Evolutionary conservation across 2,113 vertebrate genomes (phyloP).

Genomic region (Sander vitreus): DNA sequence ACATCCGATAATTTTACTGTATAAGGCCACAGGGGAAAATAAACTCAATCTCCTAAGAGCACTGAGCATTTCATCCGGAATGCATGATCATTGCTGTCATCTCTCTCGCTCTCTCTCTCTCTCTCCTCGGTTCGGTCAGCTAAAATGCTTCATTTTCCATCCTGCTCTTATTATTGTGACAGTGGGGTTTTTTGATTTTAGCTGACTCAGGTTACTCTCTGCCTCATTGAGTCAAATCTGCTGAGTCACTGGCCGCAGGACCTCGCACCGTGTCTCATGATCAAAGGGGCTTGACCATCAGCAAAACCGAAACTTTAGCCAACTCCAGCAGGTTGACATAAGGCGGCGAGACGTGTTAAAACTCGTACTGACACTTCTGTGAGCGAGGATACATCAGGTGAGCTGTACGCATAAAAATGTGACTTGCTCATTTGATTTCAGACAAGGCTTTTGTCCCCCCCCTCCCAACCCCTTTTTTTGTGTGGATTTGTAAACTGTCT

Average conservation of each 20-base stretch:
- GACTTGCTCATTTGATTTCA: constrained; percentile 18
- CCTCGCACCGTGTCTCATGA: constrained; percentile 45
- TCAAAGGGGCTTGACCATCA: constrained; percentile 72
- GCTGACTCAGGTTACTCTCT: constrained; percentile 68
- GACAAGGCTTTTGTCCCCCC: not conserved
- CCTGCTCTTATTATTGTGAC: constrained; percentile 61
- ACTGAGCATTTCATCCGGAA: constrained; percentile 26
- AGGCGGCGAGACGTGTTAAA: not conserved
- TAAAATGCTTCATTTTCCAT: constrained; percentile 52
- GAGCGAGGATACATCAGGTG: constrained; percentile 28
- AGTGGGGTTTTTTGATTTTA: constrained; percentile 49
- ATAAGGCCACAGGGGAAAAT: constrained; percentile 3
- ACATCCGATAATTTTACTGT: constrained; percentile 3
- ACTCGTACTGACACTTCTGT: constrained; percentile 44
- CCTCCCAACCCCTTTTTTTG: not conserved
- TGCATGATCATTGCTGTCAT: constrained; percentile 20
- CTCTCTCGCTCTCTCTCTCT: constrained; percentile 14
- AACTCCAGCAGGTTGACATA: constrained; percentile 23
- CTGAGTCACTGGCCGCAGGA: constrained; percentile 55
- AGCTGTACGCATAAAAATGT: not conserved
- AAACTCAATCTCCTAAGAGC: constrained; percentile 16
- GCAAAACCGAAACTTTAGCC: constrained; percentile 53
- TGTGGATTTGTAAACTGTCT: constrained; percentile 8
- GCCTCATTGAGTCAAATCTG: constrained; percentile 62
- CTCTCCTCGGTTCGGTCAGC: constrained; percentile 36